A percentile compares a stretch with the other conserved stretches of the same genome.
Conservation (phyloP, 2,888 invertebrate species). For the Ligdia adustata region DNA sequence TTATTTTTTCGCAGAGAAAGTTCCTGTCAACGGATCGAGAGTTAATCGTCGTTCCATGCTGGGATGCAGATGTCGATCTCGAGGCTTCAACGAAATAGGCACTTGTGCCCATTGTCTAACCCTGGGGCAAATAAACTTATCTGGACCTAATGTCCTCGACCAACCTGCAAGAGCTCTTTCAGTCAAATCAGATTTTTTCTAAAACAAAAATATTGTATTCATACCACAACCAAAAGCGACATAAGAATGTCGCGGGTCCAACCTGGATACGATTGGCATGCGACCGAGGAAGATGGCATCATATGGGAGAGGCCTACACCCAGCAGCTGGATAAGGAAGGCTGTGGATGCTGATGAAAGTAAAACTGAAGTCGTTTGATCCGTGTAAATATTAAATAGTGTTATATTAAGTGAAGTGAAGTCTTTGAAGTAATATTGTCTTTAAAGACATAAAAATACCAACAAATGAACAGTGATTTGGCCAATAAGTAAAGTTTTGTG, state of each 20-base stretch:
- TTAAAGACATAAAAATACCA: no score
- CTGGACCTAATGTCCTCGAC: slow-evolving; percentile 10
- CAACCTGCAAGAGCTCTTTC: slow-evolving; percentile 31
- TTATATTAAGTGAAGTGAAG: no score
- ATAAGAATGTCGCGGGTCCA: not conserved
- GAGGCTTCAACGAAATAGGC: not conserved
- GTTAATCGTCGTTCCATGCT: not conserved
- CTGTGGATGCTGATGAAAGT: no score
- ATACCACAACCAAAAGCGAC: not conserved
- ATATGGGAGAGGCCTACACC: no score
- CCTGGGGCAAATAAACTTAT: not conserved
- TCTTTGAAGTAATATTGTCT: no score
- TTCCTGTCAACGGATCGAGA: not conserved
- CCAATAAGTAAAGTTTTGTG: no score
- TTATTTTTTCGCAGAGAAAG: not conserved
- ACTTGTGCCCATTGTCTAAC: not conserved
- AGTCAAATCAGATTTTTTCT: slow-evolving; percentile 51
- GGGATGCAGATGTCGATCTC: slow-evolving; percentile 6
- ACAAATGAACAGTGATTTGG: no score
- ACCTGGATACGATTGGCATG: no score
- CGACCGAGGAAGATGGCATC: no score
- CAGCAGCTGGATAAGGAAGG: no score
- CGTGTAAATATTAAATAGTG: no score
- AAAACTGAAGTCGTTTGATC: not conserved
- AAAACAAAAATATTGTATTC: not conserved